A percentile compares a stretch with the other conserved stretches of the same genome.
These are phyloP conservation scores for Acleris literana DNA, from an alignment of 2,888 invertebrate genomes.

Conservation along the genomic window DNA sequence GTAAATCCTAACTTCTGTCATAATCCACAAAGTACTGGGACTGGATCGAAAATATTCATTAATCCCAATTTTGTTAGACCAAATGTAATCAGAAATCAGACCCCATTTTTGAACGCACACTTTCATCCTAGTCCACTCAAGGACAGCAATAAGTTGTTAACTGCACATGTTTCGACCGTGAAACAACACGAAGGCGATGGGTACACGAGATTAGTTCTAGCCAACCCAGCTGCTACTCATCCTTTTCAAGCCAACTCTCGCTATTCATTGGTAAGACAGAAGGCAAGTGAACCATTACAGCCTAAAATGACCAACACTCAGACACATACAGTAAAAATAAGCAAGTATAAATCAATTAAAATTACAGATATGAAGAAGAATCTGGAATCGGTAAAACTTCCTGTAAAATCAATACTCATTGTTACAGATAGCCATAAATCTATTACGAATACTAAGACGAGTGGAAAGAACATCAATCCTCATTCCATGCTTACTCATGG, in stretches of 20 bases:
- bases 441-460: conserved; percentile 2
- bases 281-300: conserved; percentile 27
- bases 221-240: conserved; percentile 11
- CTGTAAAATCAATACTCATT: conserved; percentile 15
- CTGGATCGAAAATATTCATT: conserved; percentile 68
- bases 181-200: neutral
- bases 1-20: conserved; percentile 66
- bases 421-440: conserved; percentile 13
- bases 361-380: conserved; percentile 57
- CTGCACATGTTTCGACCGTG: neutral
- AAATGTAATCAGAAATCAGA: conserved; percentile 25
- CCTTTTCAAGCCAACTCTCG: conserved; percentile 51
- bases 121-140: neutral
- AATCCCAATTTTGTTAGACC: conserved; percentile 74
- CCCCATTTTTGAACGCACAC: conserved; percentile 3
- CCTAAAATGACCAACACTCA: conserved; percentile 37
- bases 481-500: conserved; percentile 4
- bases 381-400: conserved; percentile 43
- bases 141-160: conserved; percentile 18
- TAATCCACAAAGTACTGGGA: conserved; percentile 40
- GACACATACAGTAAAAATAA: conserved; percentile 61
- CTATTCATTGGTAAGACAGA: conserved; percentile 61
- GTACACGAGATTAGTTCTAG: neutral
- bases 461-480: conserved; percentile 1
- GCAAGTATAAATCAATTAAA: conserved; percentile 69